A percentile compares a stretch with the other conserved stretches of the same genome.
These are phyloP conservation scores for Xenopus borealis DNA, from an alignment of 2,113 vertebrate species.

Conservation along the genomic window DNA sequence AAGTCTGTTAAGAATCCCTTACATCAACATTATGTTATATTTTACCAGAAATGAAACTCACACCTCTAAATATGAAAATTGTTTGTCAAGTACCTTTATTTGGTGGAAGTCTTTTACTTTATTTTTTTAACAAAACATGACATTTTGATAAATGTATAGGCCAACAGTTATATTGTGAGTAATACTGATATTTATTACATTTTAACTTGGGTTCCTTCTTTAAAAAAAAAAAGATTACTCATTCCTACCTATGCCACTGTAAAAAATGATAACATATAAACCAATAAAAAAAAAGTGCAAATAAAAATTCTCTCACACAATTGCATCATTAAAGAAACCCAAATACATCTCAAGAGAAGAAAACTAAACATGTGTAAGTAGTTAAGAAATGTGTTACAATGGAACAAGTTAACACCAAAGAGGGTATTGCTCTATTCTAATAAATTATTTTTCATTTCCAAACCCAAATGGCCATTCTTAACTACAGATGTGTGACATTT, in stretches of 20 bases:
- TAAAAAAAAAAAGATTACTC: conserved; percentile 64
- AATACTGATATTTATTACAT: conserved; percentile 80
- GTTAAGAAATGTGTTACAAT: too few species aligned
- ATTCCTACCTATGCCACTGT: conserved; percentile 69
- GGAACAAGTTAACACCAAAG: too few species aligned
- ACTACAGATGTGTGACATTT: too few species aligned
- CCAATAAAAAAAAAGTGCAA: conserved; percentile 62
- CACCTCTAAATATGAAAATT: neutral
- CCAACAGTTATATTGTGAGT: conserved; percentile 61
- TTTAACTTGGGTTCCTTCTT: conserved; percentile 74
- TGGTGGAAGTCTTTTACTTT: conserved; percentile 12
- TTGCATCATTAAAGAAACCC: conserved; percentile 75
- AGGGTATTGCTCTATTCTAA: too few species aligned
- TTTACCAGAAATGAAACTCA: neutral
- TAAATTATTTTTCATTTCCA: too few species aligned
- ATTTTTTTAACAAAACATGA: conserved; percentile 44
- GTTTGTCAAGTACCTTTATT: conserved; percentile 31
- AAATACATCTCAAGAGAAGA: conserved; percentile 67
- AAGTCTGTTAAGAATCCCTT: too few species aligned
- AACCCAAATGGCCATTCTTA: too few species aligned
- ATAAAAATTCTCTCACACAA: conserved; percentile 60
- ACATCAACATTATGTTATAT: neutral
- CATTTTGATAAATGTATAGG: conserved; percentile 60
- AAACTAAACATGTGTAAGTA: too few species aligned
- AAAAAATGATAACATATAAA: conserved; percentile 48